Base-by-base conservation (phyloP, 2,888 invertebrate species). In the Meteorus cinctellus region DNA sequence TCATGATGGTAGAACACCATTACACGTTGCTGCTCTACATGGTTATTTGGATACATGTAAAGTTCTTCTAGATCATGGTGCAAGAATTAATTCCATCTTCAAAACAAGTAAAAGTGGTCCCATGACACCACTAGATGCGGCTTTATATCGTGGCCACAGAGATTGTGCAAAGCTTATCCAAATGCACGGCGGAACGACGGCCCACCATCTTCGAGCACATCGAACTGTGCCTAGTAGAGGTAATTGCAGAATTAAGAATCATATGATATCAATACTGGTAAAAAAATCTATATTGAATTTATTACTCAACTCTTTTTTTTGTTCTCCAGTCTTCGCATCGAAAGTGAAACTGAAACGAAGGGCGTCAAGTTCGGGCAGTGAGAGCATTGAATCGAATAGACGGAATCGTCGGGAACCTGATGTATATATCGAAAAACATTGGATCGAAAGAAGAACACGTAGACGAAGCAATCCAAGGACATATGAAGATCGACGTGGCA, bases 1-100 rank as follows among this genome's bases (percentile, higher is more conserved):
- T 87, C 96, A 96, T 83, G 97, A 97, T 86, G 98, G 98, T 0
- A 93, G 97, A 77, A 97, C 97, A 29, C 94, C 97, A 27, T 90
- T 99, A 62, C 99, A 99, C 89, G 94, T 99, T 78, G 98, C 98
- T 0, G 97, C 98, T 10, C 93, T 97, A 66, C 96, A 96, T 84
- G 98, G 98, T 84, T 96, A 98, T 88, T 94, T 98, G 4, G 98
- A 98, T 89, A 94, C 98, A 90, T 97, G 98, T 89, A 97, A 96
- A 90, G 92, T 94, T 78, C 91, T 98, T 19, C 88, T 98, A 75
- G 97, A 97, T 86, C 92, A 94, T 70, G 96, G 96, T 0, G 97
- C 96, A 0, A 94, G 96, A 86, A 93, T 97, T 1, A 98, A 98
- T 89, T 94, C 95, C 0, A 92, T 98, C 24, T 93, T 97, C 81